Base-by-base conservation (phyloP, 2,113 vertebrate genomes). In the Syngnathoides biaculeatus region DNA sequence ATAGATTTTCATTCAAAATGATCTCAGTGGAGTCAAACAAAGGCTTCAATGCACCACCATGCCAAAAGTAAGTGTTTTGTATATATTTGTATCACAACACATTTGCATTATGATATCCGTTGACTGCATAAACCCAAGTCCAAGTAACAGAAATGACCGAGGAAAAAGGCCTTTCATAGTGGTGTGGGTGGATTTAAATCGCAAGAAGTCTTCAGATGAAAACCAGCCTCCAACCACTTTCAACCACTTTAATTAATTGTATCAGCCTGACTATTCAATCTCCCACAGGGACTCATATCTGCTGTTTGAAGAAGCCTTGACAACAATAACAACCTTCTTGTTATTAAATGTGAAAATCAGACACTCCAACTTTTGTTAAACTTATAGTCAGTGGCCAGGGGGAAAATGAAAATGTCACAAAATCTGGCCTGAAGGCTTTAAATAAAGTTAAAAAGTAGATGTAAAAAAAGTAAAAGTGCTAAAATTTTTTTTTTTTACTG, bases 201-300 rank as follows among this genome's bases (percentile, higher is more conserved):
- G n/a, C n/a, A n/a, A n/a, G n/a, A 38, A 14, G 59, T 60, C 47
- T 43, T 43, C 59, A 12, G 58, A 40, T 11, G 8, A 57, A 67
- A 66, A 79, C 20, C 17, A 55, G 39, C 19, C 10, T 76, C 58
- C 12, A 22, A 57, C 38, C 26, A 48, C 65, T 65, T 64, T 14
- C n/a, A 56, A 19, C 38, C 42, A 73, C 68, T 75, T 69, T 67
- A 56, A 80, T 74, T 71, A 59, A 75, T 58, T 30, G 65, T 20
- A 62, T 71, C 61, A 73, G 19, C 19, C 5, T 43, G 64, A 67
- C 61, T 55, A 59, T 57, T 53, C 71, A 67, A 79, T 13, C 40
- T 68, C 61, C 74, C 43, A 45, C 3, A 0, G 67, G 70, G 56
- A 59, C 24, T 4, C 0, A 6, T 50, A 30, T 48, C 27, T 68